phyloP scores from a whole-genome alignment of 2,113 vertebrate species.

The Silurus glanis region DNA sequence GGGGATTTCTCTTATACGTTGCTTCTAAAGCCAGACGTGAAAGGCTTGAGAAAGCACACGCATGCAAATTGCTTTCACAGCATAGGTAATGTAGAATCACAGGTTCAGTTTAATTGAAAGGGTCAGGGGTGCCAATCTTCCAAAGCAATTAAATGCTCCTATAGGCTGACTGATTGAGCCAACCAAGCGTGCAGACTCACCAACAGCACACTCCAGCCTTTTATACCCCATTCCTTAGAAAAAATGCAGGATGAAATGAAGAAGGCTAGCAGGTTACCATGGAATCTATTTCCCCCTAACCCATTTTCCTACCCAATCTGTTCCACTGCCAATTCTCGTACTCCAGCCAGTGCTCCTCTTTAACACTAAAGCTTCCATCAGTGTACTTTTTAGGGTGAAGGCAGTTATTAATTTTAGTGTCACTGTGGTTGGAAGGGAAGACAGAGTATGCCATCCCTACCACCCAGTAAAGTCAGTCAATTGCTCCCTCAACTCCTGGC shows the following conservation, averaged over 20 bases:
- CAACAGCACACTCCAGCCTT: conserved; percentile 33
- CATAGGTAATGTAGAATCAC: conserved; percentile 51
- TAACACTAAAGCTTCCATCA: background rate
- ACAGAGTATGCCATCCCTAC: background rate
- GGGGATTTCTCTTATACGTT: conserved; percentile 16
- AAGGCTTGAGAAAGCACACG: conserved; percentile 24
- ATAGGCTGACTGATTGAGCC: conserved; percentile 64
- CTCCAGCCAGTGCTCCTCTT: background rate
- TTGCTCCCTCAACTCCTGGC: background rate
- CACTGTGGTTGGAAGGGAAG: background rate
- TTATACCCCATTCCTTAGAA: conserved; percentile 5
- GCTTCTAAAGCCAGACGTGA: conserved; percentile 15
- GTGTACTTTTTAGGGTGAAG: background rate
- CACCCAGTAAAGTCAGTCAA: background rate
- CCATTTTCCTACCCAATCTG: background rate
- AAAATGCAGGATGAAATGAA: background rate
- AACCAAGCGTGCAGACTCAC: conserved; percentile 60
- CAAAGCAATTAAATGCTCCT: conserved; percentile 71
- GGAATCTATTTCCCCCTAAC: background rate
- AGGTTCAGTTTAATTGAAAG: conserved; percentile 68
- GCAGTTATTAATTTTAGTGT: background rate
- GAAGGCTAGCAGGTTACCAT: background rate
- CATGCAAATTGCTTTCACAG: conserved; percentile 37
- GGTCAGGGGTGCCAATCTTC: conserved; percentile 58
- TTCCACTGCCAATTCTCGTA: background rate